Base-by-base conservation (phyloP, 2,797 vertebrate species). In the Anabas testudineus region DNA sequence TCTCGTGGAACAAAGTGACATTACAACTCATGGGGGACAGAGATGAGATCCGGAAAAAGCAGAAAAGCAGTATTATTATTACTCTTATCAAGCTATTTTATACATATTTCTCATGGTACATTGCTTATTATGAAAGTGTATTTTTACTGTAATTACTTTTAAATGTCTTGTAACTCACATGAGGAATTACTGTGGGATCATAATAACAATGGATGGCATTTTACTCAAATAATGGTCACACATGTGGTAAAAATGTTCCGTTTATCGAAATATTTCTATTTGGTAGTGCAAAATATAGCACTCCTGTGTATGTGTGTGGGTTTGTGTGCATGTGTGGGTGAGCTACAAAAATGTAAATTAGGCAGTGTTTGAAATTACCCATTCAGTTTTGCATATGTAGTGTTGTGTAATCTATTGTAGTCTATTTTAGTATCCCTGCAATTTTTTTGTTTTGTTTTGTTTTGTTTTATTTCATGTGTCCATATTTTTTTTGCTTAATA, bases 41-140 rank as follows among this genome's bases (percentile, higher is more conserved):
- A 81, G 84, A 82, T 78, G 83, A 87, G 81, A 87, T 85, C 78
- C 65, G 78, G 80, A 67, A 67, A 87, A 75, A 88, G 69, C 61
- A 49, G 66, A 82, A 82, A 74, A 88, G 69, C 75, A 81, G 78
- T 86, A 81, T 81, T 73, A 84, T 72, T 80, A 80, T 83, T 87
- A 87, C 81, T 87, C 88, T 86, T 90, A 90, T 90, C 81, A 71
- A 86, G 86, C 88, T 88, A 84, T 93, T 93, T 93, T 93, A 86
- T 93, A 91, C 87, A 91, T 86, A 90, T 91, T 91, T 91, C 91
- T 90, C 91, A 91, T 89, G 73, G 51, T 86, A 81, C 85, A 89
- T 91, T 86, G 90, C 91, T 90, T 91, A 89, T 83, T 86, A 88
- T 86, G 71, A 79, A 88, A 87, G 86, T 87, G 82, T 87, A 88